Evolutionary conservation across 2,797 vertebrate genomes (phyloP).

Genomic region (Lutjanus argentimaculatus): DNA sequence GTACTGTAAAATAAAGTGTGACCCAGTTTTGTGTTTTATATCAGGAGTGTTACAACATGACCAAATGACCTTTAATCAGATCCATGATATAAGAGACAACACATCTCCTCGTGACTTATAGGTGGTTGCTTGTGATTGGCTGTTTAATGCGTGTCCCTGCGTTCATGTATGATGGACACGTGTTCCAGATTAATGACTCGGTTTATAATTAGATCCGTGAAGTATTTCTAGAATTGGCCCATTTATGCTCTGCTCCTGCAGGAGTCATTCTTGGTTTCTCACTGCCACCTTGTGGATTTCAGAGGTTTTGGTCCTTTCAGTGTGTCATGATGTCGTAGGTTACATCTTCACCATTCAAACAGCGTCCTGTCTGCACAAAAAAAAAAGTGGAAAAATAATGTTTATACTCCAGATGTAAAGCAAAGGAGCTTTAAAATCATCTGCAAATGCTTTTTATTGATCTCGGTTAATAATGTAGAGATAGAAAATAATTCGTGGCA

Average conservation of each 20-base stretch:
- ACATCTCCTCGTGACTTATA: not conserved
- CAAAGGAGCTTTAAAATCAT: not conserved
- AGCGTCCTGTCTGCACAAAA: constrained; percentile 4
- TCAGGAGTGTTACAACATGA: constrained; percentile 22
- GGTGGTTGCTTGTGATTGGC: constrained; percentile 35
- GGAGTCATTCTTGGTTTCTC: constrained; percentile 77
- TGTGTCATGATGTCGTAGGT: constrained; percentile 42
- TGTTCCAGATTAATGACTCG: constrained; percentile 66
- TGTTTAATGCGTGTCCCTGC: constrained; percentile 15
- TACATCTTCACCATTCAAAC: constrained; percentile 45
- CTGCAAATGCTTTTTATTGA: not conserved
- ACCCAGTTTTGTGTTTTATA: not conserved
- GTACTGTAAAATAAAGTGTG: too few species aligned
- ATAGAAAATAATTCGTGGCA: not conserved
- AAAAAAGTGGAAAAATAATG: constrained; percentile 22
- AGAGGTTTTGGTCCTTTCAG: not conserved
- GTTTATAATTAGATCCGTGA: constrained; percentile 74
- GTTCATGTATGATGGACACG: constrained; percentile 40
- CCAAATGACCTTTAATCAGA: constrained; percentile 32
- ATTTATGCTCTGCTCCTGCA: constrained; percentile 53
- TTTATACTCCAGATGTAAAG: not conserved
- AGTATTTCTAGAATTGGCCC: constrained; percentile 74
- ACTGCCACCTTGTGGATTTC: constrained; percentile 85
- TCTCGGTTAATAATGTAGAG: not conserved
- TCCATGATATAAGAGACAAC: constrained; percentile 9